Base-by-base conservation (phyloP, 2,797 vertebrate species). In the Oryzias dopingdopingensis region DNA sequence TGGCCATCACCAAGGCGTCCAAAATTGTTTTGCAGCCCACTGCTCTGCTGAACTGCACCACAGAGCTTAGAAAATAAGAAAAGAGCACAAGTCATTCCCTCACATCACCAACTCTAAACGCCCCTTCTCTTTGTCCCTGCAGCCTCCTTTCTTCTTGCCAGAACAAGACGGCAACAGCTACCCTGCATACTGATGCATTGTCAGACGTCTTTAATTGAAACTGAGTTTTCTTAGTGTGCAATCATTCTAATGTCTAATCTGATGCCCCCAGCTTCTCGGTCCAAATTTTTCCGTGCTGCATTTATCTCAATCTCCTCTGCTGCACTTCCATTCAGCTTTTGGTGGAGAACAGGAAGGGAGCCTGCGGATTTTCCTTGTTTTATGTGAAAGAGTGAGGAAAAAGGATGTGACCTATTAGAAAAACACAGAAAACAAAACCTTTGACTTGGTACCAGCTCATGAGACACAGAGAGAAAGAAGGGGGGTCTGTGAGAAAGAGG, bases 141-240 rank as follows among this genome's bases (percentile, higher is more conserved):
- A 65, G 1, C 68, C 75, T 77, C 32, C 69, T 72, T 80, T 70
- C 64, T 65, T 52, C 79, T 83, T 73, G 75, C 83, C 82, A 82
- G 79, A 81, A 72, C 26, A 75, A 79, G 69, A 79, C 67, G 0
- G 40, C 46, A 66, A 69, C 57, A 71, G 74, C 65, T 37, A 10
- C 52, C 67, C 69, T 59, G 80, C 81, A 86, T 86, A 74, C 79
- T 79, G 79, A 86, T 88, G 77, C 68, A 68, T 76, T 81, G 79
- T 83, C 83, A 82, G 83, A 65, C 61, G 42, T 73, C 74, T 70
- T 75, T 86, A 81, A 87, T 86, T 88, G 81, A 88, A 86, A 83
- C 82, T 69, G 73, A 85, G 49, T 80, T 80, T 82, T 82, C 72
- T 65, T 86, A 83, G 88, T 85, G 80, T 81, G 67, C 79, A 72